Conservation (phyloP, 2,797 vertebrate species). For the Hyperoplus lanceolatus region DNA sequence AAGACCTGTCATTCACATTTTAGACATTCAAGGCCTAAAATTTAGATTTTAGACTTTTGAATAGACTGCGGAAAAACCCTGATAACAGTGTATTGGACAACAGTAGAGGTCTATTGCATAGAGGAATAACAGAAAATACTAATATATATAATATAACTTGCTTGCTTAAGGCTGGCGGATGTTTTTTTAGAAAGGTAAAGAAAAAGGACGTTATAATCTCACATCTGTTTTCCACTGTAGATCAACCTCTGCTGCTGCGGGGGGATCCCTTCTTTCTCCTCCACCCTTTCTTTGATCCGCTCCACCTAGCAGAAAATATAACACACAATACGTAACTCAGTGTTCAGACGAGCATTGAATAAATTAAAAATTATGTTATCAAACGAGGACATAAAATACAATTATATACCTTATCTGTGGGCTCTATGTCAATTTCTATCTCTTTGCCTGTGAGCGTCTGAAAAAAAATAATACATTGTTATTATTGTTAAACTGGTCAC, state of each 20-base stretch:
- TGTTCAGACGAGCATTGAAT: neutral
- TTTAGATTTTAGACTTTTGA: too few species aligned
- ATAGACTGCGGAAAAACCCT: too few species aligned
- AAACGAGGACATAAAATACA: neutral
- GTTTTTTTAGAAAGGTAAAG: neutral
- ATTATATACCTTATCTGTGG: constrained; percentile 91
- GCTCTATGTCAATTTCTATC: constrained; percentile 96
- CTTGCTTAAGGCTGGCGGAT: neutral
- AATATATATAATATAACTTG: too few species aligned
- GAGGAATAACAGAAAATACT: neutral
- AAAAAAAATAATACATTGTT: neutral
- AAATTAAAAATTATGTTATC: neutral
- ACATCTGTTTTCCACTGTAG: constrained; percentile 98
- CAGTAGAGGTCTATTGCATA: neutral
- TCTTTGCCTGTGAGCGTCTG: constrained; percentile 95
- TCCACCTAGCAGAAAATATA: constrained; percentile 86
- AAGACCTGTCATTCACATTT: too few species aligned
- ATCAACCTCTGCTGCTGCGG: constrained; percentile 95
- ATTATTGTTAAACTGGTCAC: neutral
- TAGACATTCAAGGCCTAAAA: too few species aligned
- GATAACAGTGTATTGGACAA: neutral
- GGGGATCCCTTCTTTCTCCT: constrained; percentile 96
- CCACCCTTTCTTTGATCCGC: constrained; percentile 95
- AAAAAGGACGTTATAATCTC: constrained; percentile 29
- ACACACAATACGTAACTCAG: neutral